Base-by-base conservation (phyloP, 2,113 vertebrate genomes). In the Amblyopsis rosae region DNA sequence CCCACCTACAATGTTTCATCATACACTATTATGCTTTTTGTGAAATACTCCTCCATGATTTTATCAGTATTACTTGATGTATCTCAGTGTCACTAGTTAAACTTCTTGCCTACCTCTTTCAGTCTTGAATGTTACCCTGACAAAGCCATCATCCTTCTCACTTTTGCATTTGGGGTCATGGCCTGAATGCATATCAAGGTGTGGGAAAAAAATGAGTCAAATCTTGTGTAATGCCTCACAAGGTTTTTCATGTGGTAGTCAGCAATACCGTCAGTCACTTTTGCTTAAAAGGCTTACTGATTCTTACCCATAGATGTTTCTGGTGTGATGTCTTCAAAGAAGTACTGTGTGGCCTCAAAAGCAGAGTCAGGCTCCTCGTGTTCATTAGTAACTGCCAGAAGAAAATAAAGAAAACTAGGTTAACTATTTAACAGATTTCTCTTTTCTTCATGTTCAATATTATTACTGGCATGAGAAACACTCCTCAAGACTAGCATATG, bases 291-390 rank as follows among this genome's bases (percentile, higher is more conserved):
- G 35, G 4, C 47, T 48, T 53, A 35, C 4, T 11, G 12, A 5
- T 62, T 59, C 91, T 75, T 73, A 98, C 98, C 95, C 0, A 95
- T 91, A 1, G 96, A 95, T 12, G 95, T 95, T 59, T 98, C 97
- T 4, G 98, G 96, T 16, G 96, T 96, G 79, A 99, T 95, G 80
- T 99, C 98, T 90, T 99, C 98, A 90, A 98, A 99, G 86, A 99
- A 99, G 87, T 98, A 99, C 79, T 98, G 97, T 15, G 95, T 99
- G 11, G 98, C 98, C 90, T 99, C 98, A 67, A 98, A 99, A 45
- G 98, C 98, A 9, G 98, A 99, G 84, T 99, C 98, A 0, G 98
- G 96, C 56, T 99, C 98, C 9, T 98, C 98, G 56, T 94, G 95
- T 60, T 99, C 96, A 51, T 90, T 92, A 59, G 88, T 90, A 0